Evolutionary conservation across 2,888 invertebrate species (phyloP), one percentile per base, ranked within the genome.

Genomic region (Diplolepis rosae): DNA sequence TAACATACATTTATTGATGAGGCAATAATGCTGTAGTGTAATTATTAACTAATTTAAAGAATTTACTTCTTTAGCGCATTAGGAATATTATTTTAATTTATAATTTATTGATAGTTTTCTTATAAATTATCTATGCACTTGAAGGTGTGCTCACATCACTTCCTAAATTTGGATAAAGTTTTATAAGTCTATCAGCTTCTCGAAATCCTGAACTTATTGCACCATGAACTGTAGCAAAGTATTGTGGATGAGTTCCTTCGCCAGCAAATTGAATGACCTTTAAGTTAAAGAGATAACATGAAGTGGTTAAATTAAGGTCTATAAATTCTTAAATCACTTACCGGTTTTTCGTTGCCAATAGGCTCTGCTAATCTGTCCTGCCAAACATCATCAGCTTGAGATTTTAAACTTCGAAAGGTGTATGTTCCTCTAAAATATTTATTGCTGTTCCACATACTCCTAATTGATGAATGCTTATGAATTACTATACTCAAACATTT

Each of bases 341-440:
- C 83, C 4, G 82, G 90, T 75, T 87, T 89, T 0, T 90, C 90
- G 7, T 85, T 68, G 28, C 56, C 48, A 24, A 82, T 79, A 0
- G 94, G 94, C 68, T 88, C 86, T 0, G 91, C 91, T 15, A 94
- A 87, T 75, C 90, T 89, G 0, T 83, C 79, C 2, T 91, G 87
- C 13, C 89, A 89, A 2, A 89, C 88, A 0, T 91, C 90, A 52
- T 89, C 82, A 35, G 85, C 81, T 1, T 91, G 90, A 0, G 91
- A 87, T 11, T 90, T 84, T 13, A 92, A 73, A 72, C 91, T 91
- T 76, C 91, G 90, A 84, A 90, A 93, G 1, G 92, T 91, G 85
- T 95, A 96, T 0, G 94, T 92, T 4, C 96, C 96, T 50, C 91
- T 90, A 1, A 93, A 93, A 84, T 91, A 92, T 0, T 92, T 91